Base-by-base conservation (phyloP, 2,113 vertebrate genomes). In the Antidorcas marsupialis region DNA sequence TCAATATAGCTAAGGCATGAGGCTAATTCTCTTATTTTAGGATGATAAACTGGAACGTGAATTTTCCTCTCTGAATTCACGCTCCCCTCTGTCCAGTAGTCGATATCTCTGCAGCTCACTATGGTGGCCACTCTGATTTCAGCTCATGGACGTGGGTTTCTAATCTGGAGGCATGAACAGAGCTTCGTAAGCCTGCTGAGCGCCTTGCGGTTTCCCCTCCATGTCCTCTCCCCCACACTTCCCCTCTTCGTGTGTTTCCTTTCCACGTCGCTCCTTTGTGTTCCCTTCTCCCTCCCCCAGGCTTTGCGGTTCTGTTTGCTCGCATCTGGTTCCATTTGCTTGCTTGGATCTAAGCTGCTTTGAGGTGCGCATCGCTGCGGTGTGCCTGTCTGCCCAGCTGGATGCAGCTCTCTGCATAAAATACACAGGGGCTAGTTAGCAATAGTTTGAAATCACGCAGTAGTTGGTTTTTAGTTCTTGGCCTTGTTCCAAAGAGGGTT, bases 331-430 rank as follows among this genome's bases (percentile, higher is more conserved):
- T 47, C 47, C 47, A 0, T 50, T 62, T 1, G 1, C 17, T 55
- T 13, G 5, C 14, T 0, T 17, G 57, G 55, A 1, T 23, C 28
- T 21, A 2, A 62, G 57, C 85, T 12, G 7, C 64, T 82, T 1
- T 12, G 50, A 39, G 30, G 21, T 50, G 25, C 45, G 4, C 5
- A n/a, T 90, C 90, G n/a, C 0, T 2, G 8, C 3, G 50, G 30
- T 16, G 55, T 52, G 85, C 55, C 85, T 79, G 23, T n/a, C 92
- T 88, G 82, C 90, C 74, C 95, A 91, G 91, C 86, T 64, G 82
- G 15, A 0, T 52, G 43, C 91, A 86, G 94, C 71, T 91, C 85
- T 62, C 81, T 60, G 76, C 62, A 6, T 12, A 36, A 23, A n/a
- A 95, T 3, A 52, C 13, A 84, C 0, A 19, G 43, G 71, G 85